These are phyloP conservation scores for Zoanthus sansibaricus DNA, from an alignment of 92 coral and sea anemone genomes.

Conservation along the genomic window DNA sequence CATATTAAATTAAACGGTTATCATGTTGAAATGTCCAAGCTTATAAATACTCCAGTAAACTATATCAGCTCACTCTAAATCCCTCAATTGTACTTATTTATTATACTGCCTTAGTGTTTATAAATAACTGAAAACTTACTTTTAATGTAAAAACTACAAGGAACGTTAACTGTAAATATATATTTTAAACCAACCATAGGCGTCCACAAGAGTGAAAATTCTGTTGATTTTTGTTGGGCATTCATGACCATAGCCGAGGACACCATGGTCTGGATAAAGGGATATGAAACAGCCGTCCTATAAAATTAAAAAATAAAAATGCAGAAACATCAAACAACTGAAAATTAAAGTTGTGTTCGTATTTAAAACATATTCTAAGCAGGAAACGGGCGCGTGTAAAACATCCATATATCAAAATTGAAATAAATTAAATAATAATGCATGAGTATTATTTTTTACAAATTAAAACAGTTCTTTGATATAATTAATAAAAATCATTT, in stretches of 20 bases:
- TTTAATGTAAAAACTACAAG: neutral
- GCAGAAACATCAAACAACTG: neutral
- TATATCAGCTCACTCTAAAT: too few relatives aligned
- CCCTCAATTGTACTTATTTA: too few relatives aligned
- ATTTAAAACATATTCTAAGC: neutral
- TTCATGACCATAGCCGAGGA: conserved; percentile 50
- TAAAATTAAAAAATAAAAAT: neutral
- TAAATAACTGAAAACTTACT: too few relatives aligned
- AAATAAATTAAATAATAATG: too few relatives aligned
- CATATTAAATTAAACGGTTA: neutral
- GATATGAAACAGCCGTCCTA: conserved; percentile 36
- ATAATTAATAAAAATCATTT: neutral
- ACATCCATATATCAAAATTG: neutral
- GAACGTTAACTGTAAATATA: neutral
- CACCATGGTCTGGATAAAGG: conserved; percentile 51
- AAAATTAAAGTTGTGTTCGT: neutral
- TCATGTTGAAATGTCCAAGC: too few relatives aligned
- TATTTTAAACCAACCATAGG: conserved; percentile 18
- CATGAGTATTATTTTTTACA: neutral
- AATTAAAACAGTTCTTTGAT: conserved; percentile 6
- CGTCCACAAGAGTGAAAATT: conserved; percentile 46
- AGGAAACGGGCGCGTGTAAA: neutral
- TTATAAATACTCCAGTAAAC: too few relatives aligned
- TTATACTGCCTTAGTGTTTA: too few relatives aligned
- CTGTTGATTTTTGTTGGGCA: conserved; percentile 40